These are phyloP conservation scores for Xenopus borealis DNA, from an alignment of 2,113 vertebrate species.

Conservation along the genomic window DNA sequence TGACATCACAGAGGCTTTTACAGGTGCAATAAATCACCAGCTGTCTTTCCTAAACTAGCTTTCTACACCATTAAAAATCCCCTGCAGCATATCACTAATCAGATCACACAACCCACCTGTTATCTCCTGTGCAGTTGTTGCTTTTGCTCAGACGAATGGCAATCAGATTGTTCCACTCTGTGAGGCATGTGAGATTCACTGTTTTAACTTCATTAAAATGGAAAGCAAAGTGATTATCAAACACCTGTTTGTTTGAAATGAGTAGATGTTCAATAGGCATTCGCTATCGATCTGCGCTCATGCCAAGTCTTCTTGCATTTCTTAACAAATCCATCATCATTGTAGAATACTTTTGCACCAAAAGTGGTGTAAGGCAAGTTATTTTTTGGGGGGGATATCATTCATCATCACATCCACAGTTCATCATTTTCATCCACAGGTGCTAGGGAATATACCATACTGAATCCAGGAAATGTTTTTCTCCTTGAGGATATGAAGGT, in stretches of 20 bases:
- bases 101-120: slow-evolving; percentile 42
- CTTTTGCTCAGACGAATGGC: slow-evolving; percentile 39
- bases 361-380: not conserved
- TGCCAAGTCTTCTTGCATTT: not conserved
- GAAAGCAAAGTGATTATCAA: slow-evolving; percentile 42
- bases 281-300: slow-evolving; percentile 10
- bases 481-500: too few species aligned
- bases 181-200: slow-evolving; percentile 38
- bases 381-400: not conserved
- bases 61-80: slow-evolving; percentile 46
- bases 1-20: slow-evolving; percentile 41
- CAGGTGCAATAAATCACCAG: slow-evolving; percentile 41
- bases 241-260: slow-evolving; percentile 37
- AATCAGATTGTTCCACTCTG: slow-evolving; percentile 46
- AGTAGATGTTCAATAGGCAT: slow-evolving; percentile 13
- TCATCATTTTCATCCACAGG: too few species aligned
- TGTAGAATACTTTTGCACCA: not conserved
- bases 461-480: too few species aligned
- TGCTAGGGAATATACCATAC: too few species aligned
- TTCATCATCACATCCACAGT: too few species aligned
- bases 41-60: slow-evolving; percentile 45
- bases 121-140: slow-evolving; percentile 35
- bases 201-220: slow-evolving; percentile 46
- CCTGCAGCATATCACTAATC: slow-evolving; percentile 47
- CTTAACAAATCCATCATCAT: not conserved